Base-by-base conservation (phyloP, 2,888 invertebrate species). In the Dicycla oo region DNA sequence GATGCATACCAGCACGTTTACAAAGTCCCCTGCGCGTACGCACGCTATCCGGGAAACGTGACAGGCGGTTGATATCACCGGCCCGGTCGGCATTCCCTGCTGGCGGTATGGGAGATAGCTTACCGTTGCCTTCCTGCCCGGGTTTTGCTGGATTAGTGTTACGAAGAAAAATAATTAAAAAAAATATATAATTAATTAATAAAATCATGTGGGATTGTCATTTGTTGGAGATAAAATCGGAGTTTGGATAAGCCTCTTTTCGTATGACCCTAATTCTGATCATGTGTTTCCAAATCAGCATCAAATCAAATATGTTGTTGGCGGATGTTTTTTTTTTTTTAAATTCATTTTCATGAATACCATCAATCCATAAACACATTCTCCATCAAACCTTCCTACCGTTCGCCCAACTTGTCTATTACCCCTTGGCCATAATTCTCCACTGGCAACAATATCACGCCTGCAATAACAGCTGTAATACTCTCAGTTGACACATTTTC, bases 401-500 rank as follows among this genome's bases (percentile, higher is more conserved):
- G 18, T 65, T 38, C n/a, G 4, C 5, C 15, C n/a, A 7, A 2
- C 18, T 11, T 51, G 8, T 80, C 61, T 53, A 53, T 78, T 61
- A 56, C 20, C 34, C 61, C n/a, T 6, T n/a, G 49, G 20, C n/a
- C 66, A 69, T 78, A 78, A 64, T 57, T 78, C 66, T 64, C 30
- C 53, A 49, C 79, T 78, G 71, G 78, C 67, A 82, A 82, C 67
- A 81, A 63, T 69, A 80, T 69, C 69, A 65, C 53, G 69, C 65
- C 56, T 34, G 67, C 69, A 65, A 73, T 69, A 84, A 80, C 75
- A 81, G 81, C 75, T 78, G 82, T 82, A 77, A 79, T 80, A 81
- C 61, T 58, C 65, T 58, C 54, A 71, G 75, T 70, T 80, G 81
- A 83, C 83, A 85, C 74, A 77, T 86, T 83, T 82, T 75, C 86